Percentiles rank a stretch among this genome's conserved stretches.
phyloP scores from a whole-genome alignment of 2,797 vertebrate genomes.

The Gadopsis bispinosus region DNA sequence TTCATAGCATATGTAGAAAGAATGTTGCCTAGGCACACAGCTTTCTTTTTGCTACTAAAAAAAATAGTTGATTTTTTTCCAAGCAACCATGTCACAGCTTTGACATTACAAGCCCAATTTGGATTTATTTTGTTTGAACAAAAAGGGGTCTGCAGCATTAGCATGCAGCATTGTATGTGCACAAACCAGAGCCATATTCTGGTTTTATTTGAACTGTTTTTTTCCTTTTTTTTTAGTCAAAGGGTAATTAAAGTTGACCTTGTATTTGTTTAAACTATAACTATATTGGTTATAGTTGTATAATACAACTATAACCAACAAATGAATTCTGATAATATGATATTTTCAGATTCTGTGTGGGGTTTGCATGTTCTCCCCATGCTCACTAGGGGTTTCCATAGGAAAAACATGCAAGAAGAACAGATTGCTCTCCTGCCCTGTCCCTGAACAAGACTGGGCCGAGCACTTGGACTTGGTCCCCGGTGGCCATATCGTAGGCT shows the following conservation, averaged over 20 bases:
- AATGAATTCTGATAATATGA: no score
- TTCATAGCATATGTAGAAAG: background rate
- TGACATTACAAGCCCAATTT: background rate
- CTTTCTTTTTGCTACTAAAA: conserved; percentile 2
- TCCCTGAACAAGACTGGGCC: no score
- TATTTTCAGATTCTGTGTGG: no score
- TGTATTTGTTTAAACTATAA: background rate
- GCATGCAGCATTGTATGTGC: background rate
- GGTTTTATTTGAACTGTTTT: background rate
- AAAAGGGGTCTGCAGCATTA: background rate
- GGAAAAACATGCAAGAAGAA: no score
- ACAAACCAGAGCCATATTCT: background rate
- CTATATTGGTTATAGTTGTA: no score
- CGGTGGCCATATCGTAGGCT: no score
- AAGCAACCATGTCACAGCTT: background rate
- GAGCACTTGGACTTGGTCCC: no score
- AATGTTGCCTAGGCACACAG: background rate
- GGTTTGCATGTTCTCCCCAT: no score
- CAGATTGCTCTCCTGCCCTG: no score
- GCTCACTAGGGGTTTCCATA: no score
- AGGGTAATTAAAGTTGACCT: background rate
- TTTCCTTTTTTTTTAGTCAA: background rate
- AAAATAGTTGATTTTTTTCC: background rate
- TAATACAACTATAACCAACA: no score
- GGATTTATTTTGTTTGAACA: background rate